Percentiles rank a stretch among this genome's conserved stretches.
Evolutionary conservation across 2,113 vertebrate species (phyloP).

Genomic region (Calidris pygmaea): DNA sequence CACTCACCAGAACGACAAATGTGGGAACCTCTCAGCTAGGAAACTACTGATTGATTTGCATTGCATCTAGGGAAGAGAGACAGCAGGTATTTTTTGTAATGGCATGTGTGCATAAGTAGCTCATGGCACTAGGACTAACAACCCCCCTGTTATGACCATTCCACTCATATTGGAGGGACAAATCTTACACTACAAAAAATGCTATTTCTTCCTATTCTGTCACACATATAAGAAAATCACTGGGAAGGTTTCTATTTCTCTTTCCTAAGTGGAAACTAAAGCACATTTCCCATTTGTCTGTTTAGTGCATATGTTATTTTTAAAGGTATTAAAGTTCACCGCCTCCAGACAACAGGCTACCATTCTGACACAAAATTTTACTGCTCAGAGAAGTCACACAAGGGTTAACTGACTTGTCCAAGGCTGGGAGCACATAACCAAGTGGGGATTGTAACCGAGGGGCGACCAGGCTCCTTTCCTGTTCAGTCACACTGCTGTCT

Average conservation of each 20-base stretch:
- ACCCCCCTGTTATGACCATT: not conserved
- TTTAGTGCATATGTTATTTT: not conserved
- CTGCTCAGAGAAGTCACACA: not conserved
- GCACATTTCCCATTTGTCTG: not conserved
- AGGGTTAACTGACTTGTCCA: constrained; percentile 5
- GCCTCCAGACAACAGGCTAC: not conserved
- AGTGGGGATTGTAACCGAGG: constrained; percentile 13
- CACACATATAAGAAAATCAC: not conserved
- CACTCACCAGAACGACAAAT: not conserved
- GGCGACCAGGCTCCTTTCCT: constrained; percentile 38
- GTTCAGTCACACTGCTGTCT: constrained; percentile 32
- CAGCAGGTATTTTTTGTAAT: not conserved
- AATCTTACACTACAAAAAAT: not conserved
- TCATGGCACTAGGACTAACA: not conserved
- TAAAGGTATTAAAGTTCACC: not conserved
- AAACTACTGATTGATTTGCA: not conserved
- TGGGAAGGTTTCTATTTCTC: not conserved
- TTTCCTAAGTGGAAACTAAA: not conserved
- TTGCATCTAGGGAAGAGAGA: not conserved
- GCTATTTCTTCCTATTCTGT: not conserved
- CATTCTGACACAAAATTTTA: not conserved
- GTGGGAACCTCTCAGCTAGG: not conserved
- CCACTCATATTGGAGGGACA: not conserved
- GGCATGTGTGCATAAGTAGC: not conserved
- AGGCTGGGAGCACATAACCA: not conserved